Evolutionary conservation across 2,888 invertebrate species (phyloP).

Genomic region (Agonopterix arenella): DNA sequence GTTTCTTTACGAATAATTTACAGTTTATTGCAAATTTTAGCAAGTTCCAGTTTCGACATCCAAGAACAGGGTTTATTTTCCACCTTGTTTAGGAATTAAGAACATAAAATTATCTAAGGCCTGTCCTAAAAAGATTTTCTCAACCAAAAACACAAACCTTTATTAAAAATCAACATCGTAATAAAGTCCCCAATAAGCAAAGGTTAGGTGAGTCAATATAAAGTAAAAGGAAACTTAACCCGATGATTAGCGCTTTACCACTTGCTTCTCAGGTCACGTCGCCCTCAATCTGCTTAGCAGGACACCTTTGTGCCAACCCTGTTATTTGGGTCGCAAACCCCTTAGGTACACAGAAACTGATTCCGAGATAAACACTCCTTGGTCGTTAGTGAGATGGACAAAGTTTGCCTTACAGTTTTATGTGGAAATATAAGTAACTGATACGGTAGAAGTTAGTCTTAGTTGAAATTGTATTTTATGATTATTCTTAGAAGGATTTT

Average conservation of each 20-base stretch:
- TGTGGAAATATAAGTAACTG: too few species aligned
- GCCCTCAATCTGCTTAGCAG: constrained; percentile 63
- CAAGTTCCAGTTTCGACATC: too few species aligned
- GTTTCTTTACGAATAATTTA: too few species aligned
- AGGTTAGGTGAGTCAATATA: constrained; percentile 10
- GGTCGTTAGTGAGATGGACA: background rate
- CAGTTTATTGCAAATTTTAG: too few species aligned
- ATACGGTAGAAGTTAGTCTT: too few species aligned
- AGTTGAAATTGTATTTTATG: too few species aligned
- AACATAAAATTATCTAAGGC: too few species aligned
- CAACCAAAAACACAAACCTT: too few species aligned
- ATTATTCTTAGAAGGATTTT: too few species aligned
- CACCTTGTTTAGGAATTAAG: too few species aligned
- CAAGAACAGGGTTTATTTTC: too few species aligned
- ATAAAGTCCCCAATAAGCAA: constrained; percentile 8
- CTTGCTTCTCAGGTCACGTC: constrained; percentile 59
- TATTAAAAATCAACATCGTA: background rate
- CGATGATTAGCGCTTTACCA: constrained; percentile 44
- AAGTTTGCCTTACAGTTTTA: background rate
- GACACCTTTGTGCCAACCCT: constrained; percentile 54
- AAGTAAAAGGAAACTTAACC: constrained; percentile 17
- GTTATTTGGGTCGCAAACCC: constrained; percentile 55
- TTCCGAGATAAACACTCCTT: constrained; percentile 45
- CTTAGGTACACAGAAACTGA: constrained; percentile 55
- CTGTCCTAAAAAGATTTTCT: too few species aligned